phyloP scores from a whole-genome alignment of 1,140 invertebrate genomes.

The Epicauta chinensis region DNA sequence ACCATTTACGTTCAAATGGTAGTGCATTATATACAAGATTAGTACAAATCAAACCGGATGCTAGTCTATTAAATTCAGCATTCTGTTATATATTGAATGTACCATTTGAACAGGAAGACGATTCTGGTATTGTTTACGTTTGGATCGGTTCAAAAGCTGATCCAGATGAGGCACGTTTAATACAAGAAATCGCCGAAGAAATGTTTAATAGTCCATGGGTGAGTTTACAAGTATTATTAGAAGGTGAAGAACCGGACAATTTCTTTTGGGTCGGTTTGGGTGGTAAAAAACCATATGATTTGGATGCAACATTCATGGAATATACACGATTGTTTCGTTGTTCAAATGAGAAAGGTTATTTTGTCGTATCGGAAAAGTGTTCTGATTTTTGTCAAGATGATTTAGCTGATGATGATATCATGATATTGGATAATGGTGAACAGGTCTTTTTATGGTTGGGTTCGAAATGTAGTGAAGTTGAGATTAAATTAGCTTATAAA shows the following conservation, averaged over 20 bases:
- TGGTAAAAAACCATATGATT: conserved; percentile 88
- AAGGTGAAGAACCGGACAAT: conserved; percentile 97
- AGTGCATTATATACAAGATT: conserved; percentile 89
- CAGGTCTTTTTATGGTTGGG: conserved; percentile 98
- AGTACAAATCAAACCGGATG: conserved; percentile 83
- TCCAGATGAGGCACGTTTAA: conserved; percentile 79
- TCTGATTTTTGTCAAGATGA: conserved; percentile 99
- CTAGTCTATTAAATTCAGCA: conserved; percentile 69
- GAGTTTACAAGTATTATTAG: conserved; percentile 81
- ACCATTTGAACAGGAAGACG: conserved; percentile 85
- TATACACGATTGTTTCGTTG: conserved; percentile 94
- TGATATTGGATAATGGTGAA: conserved; percentile 98
- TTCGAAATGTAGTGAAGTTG: conserved; percentile 92
- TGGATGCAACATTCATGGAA: conserved; percentile 88
- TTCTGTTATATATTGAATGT: conserved; percentile 95
- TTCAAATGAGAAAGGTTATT: conserved; percentile 99
- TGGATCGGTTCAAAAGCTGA: conserved; percentile 93
- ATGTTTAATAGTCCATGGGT: conserved; percentile 90
- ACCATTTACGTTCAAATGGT: conserved; percentile 92
- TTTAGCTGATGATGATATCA: conserved; percentile 98
- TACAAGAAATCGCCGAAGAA: conserved; percentile 89
- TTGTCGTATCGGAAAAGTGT: conserved; percentile 98
- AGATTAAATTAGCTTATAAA: conserved; percentile 98
- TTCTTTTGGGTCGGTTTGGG: conserved; percentile 98
- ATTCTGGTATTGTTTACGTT: conserved; percentile 92